Evolutionary conservation across 1,140 invertebrate species (phyloP), one percentile per base, ranked within the genome.

Genomic region (Penaeus vannamei): DNA sequence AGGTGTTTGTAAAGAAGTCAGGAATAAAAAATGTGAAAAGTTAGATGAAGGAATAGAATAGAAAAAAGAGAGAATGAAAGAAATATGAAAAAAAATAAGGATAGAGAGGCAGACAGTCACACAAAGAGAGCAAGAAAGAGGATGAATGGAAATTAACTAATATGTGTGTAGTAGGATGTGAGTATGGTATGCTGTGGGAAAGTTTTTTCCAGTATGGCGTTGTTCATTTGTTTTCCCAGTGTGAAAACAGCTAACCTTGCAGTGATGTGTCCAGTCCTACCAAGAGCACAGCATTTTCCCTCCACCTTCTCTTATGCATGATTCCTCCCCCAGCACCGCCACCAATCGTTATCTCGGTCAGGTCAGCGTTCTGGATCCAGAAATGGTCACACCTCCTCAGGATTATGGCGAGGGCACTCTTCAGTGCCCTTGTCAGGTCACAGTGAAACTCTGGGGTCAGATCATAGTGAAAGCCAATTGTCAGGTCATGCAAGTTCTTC

Each of bases 231-330:
- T 84, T 32, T 14, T 53, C 53, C 53, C 53, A 53, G 10, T 53
- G 53, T 53, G 53, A 53, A 53, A 14, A 53, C 53, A 53, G 53
- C 53, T 53, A 53, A 53, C 53, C 53, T 53, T 53, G 53, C 53
- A 53, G 53, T 53, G 53, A 53, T 53, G 53, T 53, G 32, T 84
- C 29, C 66, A 32, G 60, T 66, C 66, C 32, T 36, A 42, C 26
- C 42, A 46, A 66, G 61, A 84, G 61, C 83, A 42, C 83, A 62
- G 42, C 66, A n/a, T 66, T 32, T 66, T 69, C 61, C 83, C 66
- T 84, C 42, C 62, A 60, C 66, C 17, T 86, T 32, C n/a, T 87
- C 79, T 87, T 79, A 87, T 82, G 85, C 85, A 87, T 87, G 85
- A 79, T 87, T 81, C 85, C 77, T 81, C 80, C 60, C 85, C 83